These are phyloP conservation scores for Phaethornis superciliosus DNA, from an alignment of 2,113 vertebrate genomes.

Conservation along the genomic window DNA sequence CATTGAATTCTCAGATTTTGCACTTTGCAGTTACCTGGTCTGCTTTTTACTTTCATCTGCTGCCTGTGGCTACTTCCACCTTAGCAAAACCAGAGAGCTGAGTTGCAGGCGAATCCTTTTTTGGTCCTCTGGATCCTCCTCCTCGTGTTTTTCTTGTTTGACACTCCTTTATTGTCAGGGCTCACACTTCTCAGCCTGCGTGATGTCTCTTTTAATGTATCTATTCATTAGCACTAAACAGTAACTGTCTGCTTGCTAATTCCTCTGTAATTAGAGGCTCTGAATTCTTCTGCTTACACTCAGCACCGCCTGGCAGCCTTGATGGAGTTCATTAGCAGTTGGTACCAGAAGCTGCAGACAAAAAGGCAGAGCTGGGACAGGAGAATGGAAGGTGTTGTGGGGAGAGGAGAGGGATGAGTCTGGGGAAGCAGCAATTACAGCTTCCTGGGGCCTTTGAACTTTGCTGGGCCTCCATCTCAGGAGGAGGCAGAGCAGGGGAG, in stretches of 20 bases:
- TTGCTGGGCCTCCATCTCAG: no score
- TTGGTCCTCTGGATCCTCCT: conserved; percentile 3
- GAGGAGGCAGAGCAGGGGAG: neutral
- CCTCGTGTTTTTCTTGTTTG: conserved; percentile 17
- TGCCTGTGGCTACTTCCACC: neutral
- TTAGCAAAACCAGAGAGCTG: neutral
- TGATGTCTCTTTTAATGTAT: conserved; percentile 66
- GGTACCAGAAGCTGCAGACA: conserved; percentile 52
- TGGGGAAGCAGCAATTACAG: neutral
- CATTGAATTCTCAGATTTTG: neutral
- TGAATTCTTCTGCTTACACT: conserved; percentile 52
- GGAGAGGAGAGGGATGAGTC: neutral
- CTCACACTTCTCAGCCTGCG: conserved; percentile 54
- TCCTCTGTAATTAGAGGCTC: conserved; percentile 72
- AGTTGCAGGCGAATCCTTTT: neutral
- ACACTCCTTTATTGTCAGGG: conserved; percentile 50
- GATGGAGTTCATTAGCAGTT: conserved; percentile 51
- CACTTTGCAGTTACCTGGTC: neutral
- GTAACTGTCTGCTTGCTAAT: conserved; percentile 72
- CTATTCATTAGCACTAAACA: conserved; percentile 74
- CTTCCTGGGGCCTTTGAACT: neutral
- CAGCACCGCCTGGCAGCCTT: conserved; percentile 44
- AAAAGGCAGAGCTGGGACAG: conserved; percentile 31
- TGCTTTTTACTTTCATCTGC: neutral
- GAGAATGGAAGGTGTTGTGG: neutral